Evolutionary conservation across 2,113 vertebrate genomes (phyloP).

Genomic region (Scolopax mira): DNA sequence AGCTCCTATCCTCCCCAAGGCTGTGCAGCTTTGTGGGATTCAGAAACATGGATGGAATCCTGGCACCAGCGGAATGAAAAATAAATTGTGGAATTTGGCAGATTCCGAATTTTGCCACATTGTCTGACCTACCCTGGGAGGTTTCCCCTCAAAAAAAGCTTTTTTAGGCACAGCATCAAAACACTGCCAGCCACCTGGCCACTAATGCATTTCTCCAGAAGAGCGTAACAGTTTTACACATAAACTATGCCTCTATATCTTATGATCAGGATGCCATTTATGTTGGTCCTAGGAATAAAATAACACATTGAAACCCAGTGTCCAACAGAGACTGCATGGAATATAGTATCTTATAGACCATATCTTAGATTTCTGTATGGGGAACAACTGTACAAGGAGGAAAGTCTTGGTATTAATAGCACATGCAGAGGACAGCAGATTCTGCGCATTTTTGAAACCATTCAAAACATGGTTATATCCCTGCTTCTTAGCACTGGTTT

Average conservation of each 20-base stretch:
- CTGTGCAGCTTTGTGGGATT: background rate
- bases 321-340: background rate
- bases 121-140: background rate
- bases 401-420: background rate
- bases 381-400: background rate
- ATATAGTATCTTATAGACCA: background rate
- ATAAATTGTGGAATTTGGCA: background rate
- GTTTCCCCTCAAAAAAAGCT: background rate
- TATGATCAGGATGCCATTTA: background rate
- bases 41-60: background rate
- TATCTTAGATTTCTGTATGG: background rate
- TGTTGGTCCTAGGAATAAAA: background rate
- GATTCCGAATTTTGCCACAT: background rate
- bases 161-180: background rate
- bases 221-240: background rate
- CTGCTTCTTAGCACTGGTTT: constrained; percentile 47
- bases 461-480: background rate
- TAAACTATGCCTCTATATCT: background rate
- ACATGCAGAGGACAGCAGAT: background rate
- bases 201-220: background rate
- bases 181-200: background rate
- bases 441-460: constrained; percentile 4
- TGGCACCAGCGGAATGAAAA: background rate
- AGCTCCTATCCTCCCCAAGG: background rate
- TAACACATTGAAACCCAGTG: background rate